These are phyloP conservation scores for Globodera ellingtonae DNA, from an alignment of 1,140 invertebrate species.

Conservation along the genomic window DNA sequence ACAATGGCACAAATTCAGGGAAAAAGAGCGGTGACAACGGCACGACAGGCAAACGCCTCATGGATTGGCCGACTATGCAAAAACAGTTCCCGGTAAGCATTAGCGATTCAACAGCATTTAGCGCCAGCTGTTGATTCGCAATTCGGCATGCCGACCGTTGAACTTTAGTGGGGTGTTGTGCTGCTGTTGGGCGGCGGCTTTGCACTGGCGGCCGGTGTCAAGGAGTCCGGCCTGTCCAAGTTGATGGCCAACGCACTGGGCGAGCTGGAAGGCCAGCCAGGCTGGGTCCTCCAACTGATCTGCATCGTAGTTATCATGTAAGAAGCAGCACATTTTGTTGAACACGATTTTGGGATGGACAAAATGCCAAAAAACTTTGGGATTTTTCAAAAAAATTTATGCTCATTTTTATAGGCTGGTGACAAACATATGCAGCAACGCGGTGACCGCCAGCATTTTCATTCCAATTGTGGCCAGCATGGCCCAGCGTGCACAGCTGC, in stretches of 20 bases:
- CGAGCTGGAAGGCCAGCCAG: slow-evolving; percentile 36
- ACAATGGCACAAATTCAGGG: background rate
- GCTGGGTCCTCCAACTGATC: slow-evolving; percentile 21
- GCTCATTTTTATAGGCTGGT: slow-evolving; percentile 26
- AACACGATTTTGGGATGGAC: background rate
- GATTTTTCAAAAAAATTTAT: slow-evolving; percentile 27
- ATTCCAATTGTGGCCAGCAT: slow-evolving; percentile 51
- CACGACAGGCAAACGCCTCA: slow-evolving; percentile 30
- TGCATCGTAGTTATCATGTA: slow-evolving; percentile 41
- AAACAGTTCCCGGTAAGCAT: slow-evolving; percentile 44
- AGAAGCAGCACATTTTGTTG: background rate
- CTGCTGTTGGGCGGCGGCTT: slow-evolving; percentile 58
- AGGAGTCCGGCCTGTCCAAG: slow-evolving; percentile 37
- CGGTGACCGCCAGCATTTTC: slow-evolving; percentile 59
- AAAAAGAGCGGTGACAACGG: slow-evolving; percentile 10
- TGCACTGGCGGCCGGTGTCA: slow-evolving; percentile 53
- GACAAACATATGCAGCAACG: slow-evolving; percentile 52
- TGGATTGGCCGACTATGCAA: slow-evolving; percentile 56
- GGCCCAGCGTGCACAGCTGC: slow-evolving; percentile 20
- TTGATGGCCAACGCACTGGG: slow-evolving; percentile 37
- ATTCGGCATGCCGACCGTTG: slow-evolving; percentile 41
- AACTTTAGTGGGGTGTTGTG: slow-evolving; percentile 53
- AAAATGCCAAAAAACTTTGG: slow-evolving; percentile 4
- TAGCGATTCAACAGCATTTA: background rate
- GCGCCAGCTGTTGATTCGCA: slow-evolving; percentile 32